phyloP scores from a whole-genome alignment of 2,113 vertebrate genomes.

The Dascyllus trimaculatus region DNA sequence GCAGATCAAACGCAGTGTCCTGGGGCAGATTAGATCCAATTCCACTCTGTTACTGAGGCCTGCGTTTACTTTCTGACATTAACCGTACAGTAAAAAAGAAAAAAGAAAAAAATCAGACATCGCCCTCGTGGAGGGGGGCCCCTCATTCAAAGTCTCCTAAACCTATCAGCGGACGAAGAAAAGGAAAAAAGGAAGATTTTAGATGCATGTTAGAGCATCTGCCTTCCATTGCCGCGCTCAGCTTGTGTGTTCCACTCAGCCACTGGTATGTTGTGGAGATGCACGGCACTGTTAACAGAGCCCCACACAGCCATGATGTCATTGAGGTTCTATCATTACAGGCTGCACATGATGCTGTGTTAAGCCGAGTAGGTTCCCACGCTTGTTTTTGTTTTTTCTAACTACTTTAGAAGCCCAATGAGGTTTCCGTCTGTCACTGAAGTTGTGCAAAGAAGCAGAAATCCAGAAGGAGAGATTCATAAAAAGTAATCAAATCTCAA shows the following conservation, averaged over 20 bases:
- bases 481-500: slow-evolving; percentile 21
- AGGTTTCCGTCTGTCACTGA: slow-evolving; percentile 57
- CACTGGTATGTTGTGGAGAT: slow-evolving; percentile 76
- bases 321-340: slow-evolving; percentile 82
- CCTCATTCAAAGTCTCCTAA: slow-evolving; percentile 59
- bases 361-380: slow-evolving; percentile 71
- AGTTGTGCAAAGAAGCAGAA: slow-evolving; percentile 46
- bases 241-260: slow-evolving; percentile 81
- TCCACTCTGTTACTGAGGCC: slow-evolving; percentile 78
- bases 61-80: slow-evolving; percentile 82
- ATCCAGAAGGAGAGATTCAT: slow-evolving; percentile 11
- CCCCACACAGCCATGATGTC: slow-evolving; percentile 72
- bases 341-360: slow-evolving; percentile 66
- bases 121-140: slow-evolving; percentile 72
- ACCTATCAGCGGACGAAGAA: slow-evolving; percentile 51
- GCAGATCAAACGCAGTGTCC: slow-evolving; percentile 80
- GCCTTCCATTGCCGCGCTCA: slow-evolving; percentile 80
- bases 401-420: slow-evolving; percentile 43
- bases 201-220: slow-evolving; percentile 71
- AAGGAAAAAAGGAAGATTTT: slow-evolving; percentile 20
- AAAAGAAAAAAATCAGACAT: slow-evolving; percentile 61
- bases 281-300: slow-evolving; percentile 65
- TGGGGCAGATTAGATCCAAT: slow-evolving; percentile 81
- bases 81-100: slow-evolving; percentile 74
- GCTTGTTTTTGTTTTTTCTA: slow-evolving; percentile 57